phyloP scores from a whole-genome alignment of 1,140 invertebrate species.

The Drosophila murphyi region DNA sequence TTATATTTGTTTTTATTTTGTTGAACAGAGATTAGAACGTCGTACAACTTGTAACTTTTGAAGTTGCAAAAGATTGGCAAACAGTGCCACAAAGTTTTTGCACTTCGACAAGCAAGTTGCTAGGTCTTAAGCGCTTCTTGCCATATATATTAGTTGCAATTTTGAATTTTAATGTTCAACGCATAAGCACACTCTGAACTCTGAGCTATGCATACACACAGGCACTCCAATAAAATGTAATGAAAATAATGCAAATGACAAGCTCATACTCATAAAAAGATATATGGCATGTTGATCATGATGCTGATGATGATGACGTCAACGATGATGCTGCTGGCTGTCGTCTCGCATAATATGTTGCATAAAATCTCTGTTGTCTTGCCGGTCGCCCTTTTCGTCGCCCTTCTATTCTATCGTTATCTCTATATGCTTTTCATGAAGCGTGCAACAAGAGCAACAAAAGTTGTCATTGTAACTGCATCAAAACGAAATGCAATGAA shows the following conservation, averaged over 20 bases:
- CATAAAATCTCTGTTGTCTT: conserved; percentile 56
- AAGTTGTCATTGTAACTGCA: conserved; percentile 75
- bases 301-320: conserved; percentile 14
- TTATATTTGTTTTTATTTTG: conserved; percentile 39
- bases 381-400: too few species aligned
- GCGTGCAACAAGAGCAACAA: conserved; percentile 33
- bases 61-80: conserved; percentile 60
- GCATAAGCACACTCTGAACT: conserved; percentile 8
- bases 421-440: conserved; percentile 58
- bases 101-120: conserved; percentile 28
- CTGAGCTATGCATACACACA: not conserved
- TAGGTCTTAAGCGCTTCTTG: conserved; percentile 30
- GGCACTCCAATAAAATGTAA: conserved; percentile 56
- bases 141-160: conserved; percentile 28
- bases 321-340: conserved; percentile 28
- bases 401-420: conserved; percentile 49
- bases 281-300: conserved; percentile 32
- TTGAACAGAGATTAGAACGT: conserved; percentile 75
- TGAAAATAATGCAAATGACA: conserved; percentile 79
- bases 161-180: conserved; percentile 46
- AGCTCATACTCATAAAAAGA: conserved; percentile 47
- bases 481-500: conserved; percentile 80
- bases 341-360: conserved; percentile 71
- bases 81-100: conserved; percentile 35
- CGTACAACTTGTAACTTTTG: conserved; percentile 78